Evolutionary conservation across 2,797 vertebrate genomes (phyloP).

Genomic region (Propithecus deckenii): DNA sequence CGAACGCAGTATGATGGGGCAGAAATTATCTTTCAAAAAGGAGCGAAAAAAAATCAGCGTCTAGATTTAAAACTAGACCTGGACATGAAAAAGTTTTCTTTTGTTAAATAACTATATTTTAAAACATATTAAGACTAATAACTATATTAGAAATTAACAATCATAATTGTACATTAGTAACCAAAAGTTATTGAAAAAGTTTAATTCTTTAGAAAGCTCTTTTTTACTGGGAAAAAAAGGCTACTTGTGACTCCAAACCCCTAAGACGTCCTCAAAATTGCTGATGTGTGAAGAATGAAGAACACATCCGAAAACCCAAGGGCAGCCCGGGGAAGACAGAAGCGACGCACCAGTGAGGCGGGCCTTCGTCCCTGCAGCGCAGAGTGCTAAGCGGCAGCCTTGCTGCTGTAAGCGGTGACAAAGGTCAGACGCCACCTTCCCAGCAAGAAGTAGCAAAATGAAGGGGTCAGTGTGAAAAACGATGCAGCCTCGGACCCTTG

Average conservation of each 20-base stretch:
- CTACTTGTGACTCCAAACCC: background rate
- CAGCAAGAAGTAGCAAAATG: background rate
- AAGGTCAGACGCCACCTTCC: background rate
- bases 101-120: background rate
- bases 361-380: too few species aligned
- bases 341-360: accelerated
- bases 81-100: background rate
- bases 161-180: background rate
- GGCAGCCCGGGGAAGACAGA: background rate
- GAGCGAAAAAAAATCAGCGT: background rate
- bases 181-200: background rate
- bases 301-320: background rate
- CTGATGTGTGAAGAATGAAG: background rate
- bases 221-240: background rate
- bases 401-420: background rate
- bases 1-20: accelerated
- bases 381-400: background rate
- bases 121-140: background rate
- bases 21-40: background rate
- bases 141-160: background rate
- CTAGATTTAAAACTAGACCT: background rate
- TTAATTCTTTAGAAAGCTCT: background rate
- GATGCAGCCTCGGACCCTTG: accelerated
- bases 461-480: background rate
- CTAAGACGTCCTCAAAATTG: background rate